Evolutionary conservation across 1,140 invertebrate species (phyloP).

Genomic region (Helicorthomorpha holstii): DNA sequence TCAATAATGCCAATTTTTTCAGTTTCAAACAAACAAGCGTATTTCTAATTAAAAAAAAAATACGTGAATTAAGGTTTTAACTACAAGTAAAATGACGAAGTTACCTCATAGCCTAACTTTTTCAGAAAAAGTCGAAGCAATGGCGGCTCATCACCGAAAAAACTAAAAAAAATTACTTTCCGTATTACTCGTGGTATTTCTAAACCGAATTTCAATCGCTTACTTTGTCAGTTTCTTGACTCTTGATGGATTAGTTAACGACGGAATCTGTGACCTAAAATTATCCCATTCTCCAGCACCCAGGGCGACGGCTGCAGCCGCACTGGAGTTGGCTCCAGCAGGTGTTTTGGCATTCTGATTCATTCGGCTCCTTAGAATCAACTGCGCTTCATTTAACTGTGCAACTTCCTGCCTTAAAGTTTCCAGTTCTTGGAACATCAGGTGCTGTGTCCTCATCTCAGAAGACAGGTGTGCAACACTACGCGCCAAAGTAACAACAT

Average conservation of each 20-base stretch:
- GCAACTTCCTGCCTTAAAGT: conserved; percentile 65
- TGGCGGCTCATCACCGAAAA: conserved; percentile 85
- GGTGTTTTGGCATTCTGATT: background rate
- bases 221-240: conserved; percentile 30
- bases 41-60: conserved; percentile 52
- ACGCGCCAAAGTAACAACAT: conserved; percentile 75
- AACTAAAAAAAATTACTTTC: conserved; percentile 37
- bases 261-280: conserved; percentile 25
- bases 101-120: conserved; percentile 81
- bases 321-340: background rate
- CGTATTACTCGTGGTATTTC: background rate
- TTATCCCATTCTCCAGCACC: conserved; percentile 18
- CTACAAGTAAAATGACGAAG: too few species aligned
- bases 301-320: background rate
- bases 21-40: conserved; percentile 61
- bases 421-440: conserved; percentile 77
- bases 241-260: conserved; percentile 49
- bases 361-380: conserved; percentile 11
- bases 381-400: conserved; percentile 44
- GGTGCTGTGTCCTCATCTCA: conserved; percentile 77
- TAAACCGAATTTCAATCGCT: conserved; percentile 10
- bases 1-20: conserved; percentile 83
- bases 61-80: too few species aligned
- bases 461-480: conserved; percentile 84
- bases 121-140: conserved; percentile 73